A percentile compares a stretch with the other conserved stretches of the same genome.
phyloP scores from a whole-genome alignment of 2,113 vertebrate species.

The Kryptolebias marmoratus region DNA sequence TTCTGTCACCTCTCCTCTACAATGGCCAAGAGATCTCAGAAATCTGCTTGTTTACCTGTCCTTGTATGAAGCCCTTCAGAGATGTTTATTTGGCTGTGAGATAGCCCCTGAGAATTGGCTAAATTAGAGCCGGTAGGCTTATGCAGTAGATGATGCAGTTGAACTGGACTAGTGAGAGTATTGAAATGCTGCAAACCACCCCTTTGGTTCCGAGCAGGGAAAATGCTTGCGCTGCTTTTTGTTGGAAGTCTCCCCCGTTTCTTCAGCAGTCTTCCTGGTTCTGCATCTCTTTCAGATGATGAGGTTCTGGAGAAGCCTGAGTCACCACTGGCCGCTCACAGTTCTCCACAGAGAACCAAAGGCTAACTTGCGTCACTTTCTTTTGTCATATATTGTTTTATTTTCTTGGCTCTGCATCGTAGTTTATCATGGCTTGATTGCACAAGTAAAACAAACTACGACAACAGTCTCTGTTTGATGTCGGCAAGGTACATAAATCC shows the following conservation, averaged over 20 bases:
- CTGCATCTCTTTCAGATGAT: slow-evolving; percentile 48
- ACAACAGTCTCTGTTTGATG: slow-evolving; percentile 82
- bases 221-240: slow-evolving; percentile 59
- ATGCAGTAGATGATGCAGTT: slow-evolving; percentile 65
- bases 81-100: slow-evolving; percentile 14
- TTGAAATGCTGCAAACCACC: slow-evolving; percentile 52
- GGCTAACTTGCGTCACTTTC: slow-evolving; percentile 57
- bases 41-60: background rate
- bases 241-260: slow-evolving; percentile 44
- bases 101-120: slow-evolving; percentile 70
- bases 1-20: slow-evolving; percentile 9
- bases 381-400: slow-evolving; percentile 36
- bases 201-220: slow-evolving; percentile 30
- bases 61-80: slow-evolving; percentile 24
- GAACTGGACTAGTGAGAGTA: slow-evolving; percentile 58
- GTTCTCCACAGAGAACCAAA: slow-evolving; percentile 50
- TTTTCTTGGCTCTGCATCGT: slow-evolving; percentile 58
- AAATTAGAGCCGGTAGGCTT: slow-evolving; percentile 35
- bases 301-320: slow-evolving; percentile 45
- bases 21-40: background rate
- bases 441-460: slow-evolving; percentile 70
- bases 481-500: slow-evolving; percentile 57
- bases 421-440: slow-evolving; percentile 76
- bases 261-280: slow-evolving; percentile 65
- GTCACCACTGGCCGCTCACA: slow-evolving; percentile 34